phyloP scores from a whole-genome alignment of 2,888 invertebrate species.

The Adineta ricciae region DNA sequence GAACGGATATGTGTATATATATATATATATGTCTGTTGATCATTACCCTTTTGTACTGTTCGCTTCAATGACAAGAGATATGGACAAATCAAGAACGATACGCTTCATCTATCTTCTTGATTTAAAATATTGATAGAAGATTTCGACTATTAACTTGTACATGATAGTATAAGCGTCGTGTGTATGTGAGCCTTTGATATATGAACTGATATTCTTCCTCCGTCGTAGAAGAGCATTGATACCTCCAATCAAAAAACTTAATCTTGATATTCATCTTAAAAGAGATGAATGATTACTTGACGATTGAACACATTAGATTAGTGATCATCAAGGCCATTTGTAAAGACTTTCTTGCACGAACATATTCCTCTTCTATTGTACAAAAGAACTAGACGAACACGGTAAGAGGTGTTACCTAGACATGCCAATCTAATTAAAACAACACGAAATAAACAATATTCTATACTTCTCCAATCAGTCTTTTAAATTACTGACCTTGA shows the following conservation, averaged over 20 bases:
- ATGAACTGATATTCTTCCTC: neutral
- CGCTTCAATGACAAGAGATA: neutral
- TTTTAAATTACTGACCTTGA: neutral
- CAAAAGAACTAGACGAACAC: too few species aligned
- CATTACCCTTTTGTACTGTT: neutral
- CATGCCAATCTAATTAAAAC: neutral
- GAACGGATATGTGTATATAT: neutral
- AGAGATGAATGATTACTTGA: neutral
- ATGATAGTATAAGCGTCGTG: neutral
- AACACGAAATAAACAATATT: neutral
- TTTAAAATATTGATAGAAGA: neutral
- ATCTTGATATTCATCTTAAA: neutral
- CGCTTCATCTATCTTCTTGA: neutral
- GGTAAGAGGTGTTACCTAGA: neutral
- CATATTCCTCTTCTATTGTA: too few species aligned
- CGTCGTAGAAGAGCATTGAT: too few species aligned
- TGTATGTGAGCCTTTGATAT: neutral
- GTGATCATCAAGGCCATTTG: neutral
- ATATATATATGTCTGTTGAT: neutral
- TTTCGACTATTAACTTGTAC: neutral
- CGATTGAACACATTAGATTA: too few species aligned
- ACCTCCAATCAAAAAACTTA: neutral
- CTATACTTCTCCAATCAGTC: neutral
- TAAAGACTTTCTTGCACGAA: neutral
- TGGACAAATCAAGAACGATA: neutral